These are phyloP conservation scores for Anoplolepis gracilipes DNA, from an alignment of 1,140 invertebrate species.

Conservation along the genomic window DNA sequence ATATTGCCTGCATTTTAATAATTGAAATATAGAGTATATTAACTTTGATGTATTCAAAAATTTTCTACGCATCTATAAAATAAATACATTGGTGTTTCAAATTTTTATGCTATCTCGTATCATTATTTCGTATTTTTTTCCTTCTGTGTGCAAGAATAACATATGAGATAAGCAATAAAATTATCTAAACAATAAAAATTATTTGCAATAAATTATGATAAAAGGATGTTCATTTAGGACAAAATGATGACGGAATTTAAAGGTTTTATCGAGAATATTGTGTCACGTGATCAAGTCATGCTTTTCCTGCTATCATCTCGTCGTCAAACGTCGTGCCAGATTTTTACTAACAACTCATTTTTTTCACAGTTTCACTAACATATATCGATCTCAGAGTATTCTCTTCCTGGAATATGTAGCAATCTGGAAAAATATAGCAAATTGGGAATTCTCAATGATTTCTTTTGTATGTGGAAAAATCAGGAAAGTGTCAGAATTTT, in stretches of 20 bases:
- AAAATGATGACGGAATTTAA: too few species aligned
- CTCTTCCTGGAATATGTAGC: too few species aligned
- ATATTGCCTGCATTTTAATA: not conserved
- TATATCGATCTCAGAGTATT: too few species aligned
- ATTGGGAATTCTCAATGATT: too few species aligned
- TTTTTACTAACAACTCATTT: slow-evolving; percentile 20
- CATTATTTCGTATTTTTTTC: not conserved
- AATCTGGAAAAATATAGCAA: too few species aligned
- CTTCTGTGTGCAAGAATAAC: not conserved
- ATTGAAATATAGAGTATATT: not conserved
- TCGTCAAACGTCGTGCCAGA: slow-evolving; percentile 1
- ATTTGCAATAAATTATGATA: not conserved
- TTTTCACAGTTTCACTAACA: too few species aligned
- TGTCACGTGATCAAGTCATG: not conserved
- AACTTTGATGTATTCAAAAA: not conserved
- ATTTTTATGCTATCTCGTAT: not conserved
- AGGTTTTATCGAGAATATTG: not conserved
- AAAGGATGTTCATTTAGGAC: not conserved
- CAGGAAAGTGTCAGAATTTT: too few species aligned
- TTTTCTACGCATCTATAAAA: not conserved
- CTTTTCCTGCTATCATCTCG: not conserved
- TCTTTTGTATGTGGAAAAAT: too few species aligned
- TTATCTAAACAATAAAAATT: not conserved
- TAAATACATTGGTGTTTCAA: not conserved
- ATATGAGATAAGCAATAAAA: too few species aligned